Evolutionary conservation across 2,113 vertebrate species (phyloP), one percentile per base, ranked within the genome.

Genomic region (Emydura subglobosa): DNA sequence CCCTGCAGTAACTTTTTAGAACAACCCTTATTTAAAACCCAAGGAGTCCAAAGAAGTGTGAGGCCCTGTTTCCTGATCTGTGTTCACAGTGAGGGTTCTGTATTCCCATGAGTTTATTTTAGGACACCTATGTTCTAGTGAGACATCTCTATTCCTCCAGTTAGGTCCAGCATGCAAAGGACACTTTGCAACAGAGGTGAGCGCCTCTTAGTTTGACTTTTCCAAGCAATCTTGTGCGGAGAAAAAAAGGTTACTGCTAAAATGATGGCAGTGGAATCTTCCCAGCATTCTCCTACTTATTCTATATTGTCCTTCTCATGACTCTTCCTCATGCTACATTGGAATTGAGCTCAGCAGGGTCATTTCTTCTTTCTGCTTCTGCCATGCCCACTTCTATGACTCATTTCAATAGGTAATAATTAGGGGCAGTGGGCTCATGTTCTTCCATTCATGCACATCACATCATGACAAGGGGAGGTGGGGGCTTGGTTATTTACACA

Each of bases 11-110:
- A 29, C 27, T 47, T 22, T 86, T 68, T 10, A n/a, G 54, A 53
- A 27, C 5, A 0, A 10, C 74, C 55, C 72, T 79, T 27, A 5
- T 76, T 42, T 53, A 31, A 89, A 7, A 51, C 13, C 65, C 0
- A 0, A 34, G 17, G 42, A 89, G 78, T 27, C 31, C 9, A 4
- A 31, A 5, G 31, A 11, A 39, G 1, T 1, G 21, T 17, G 65
- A 80, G 53, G 31, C 16, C 61, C 61, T 2, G 3, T 10, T 54
- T 92, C 5, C 51, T 1, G 1, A 0, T 1, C 29, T 82, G 78
- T 8, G 3, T 68, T 29, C 55, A 29, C 53, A 54, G 49, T 0
- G 16, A 10, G 16, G 0, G 0, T 19, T 65, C 61, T 34, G 7
- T 14, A 7, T 65, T 65, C 61, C 61, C 7, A 5, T 34, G 16